Base-by-base conservation (phyloP, 2,888 invertebrate genomes). In the Spialia ferax region DNA sequence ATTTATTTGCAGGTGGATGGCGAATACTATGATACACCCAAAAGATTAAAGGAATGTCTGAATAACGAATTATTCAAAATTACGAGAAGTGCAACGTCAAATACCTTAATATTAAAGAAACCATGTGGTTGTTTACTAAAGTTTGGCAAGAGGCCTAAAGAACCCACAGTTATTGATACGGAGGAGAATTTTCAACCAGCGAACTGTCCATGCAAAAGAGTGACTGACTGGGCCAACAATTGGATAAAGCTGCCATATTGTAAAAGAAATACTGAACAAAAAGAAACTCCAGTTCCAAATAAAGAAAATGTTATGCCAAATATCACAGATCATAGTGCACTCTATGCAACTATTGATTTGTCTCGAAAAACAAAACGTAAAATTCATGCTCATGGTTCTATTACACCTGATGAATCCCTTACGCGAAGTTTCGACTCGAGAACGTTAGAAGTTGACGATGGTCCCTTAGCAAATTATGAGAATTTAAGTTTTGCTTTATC, bases 401-500 rank as follows among this genome's bases (percentile, higher is more conserved):
- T 65, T 6, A 54, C 57, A 18, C 54, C 69, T 23, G 71, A 69
- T 1, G 69, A 70, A 18, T 48, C 38, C 26, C 70, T 71, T 52
- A 72, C 62, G 5, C 68, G 71, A 8, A 73, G 70, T 48, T 56
- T 73, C 1, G 75, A 76, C 52, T 69, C 71, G 0, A 67, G 61
- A 23, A 62, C 69, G 3, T 23, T 74, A 45, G 75, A 77, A 59
- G 62, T 78, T 13, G 77, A 78, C 54, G 93, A 94, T 71, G 94
- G 93, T 1, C 91, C 94, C 13, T 87, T 88, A 26, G 91, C 94
- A 10, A 96, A 96, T 80, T 97, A 97, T 77, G 96, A 95, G 71
- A 97, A 97, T 79, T 94, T 97, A 74, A 96, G 96, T 79, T 97
- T 97, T 84, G 96, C 97, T 65, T 94, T 97, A 75, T 97, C 97